phyloP scores from a whole-genome alignment of 2,113 vertebrate genomes.

The Sminthopsis crassicaudata region DNA sequence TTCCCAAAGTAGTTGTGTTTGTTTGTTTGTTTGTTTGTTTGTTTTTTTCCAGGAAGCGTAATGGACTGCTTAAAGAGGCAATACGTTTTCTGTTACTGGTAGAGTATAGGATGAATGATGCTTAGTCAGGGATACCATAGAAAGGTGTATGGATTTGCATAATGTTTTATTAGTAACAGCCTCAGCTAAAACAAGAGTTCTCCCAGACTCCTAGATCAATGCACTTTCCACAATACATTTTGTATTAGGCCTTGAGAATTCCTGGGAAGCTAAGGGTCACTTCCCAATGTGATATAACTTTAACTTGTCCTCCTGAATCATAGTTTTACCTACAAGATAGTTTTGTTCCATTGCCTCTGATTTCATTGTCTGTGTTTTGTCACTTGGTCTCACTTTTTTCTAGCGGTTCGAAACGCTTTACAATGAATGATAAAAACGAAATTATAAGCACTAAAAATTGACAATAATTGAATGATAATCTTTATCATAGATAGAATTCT shows the following conservation, averaged over 20 bases:
- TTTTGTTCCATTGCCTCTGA: constrained; percentile 86
- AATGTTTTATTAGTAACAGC: background rate
- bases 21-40: background rate
- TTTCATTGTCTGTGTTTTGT: constrained; percentile 89
- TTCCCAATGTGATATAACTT: constrained; percentile 73
- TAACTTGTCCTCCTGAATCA: constrained; percentile 80
- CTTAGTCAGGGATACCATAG: background rate
- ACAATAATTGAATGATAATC: constrained; percentile 91
- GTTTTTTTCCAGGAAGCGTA: background rate
- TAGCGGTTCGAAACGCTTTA: constrained; percentile 85
- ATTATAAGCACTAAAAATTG: constrained; percentile 87
- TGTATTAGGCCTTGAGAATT: constrained; percentile 57
- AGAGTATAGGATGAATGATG: background rate
- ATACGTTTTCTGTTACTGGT: background rate
- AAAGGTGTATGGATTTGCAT: background rate
- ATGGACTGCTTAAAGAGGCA: background rate
- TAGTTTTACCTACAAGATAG: constrained; percentile 84
- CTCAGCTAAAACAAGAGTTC: background rate
- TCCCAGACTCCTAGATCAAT: background rate
- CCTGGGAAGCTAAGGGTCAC: constrained; percentile 71
- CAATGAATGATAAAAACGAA: constrained; percentile 86
- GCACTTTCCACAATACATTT: background rate
- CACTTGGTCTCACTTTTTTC: constrained; percentile 86
- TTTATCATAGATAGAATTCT: constrained; percentile 83
- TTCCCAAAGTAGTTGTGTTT: background rate